These are phyloP conservation scores for Porphyrio hochstetteri DNA, from an alignment of 2,113 vertebrate species.

Conservation along the genomic window DNA sequence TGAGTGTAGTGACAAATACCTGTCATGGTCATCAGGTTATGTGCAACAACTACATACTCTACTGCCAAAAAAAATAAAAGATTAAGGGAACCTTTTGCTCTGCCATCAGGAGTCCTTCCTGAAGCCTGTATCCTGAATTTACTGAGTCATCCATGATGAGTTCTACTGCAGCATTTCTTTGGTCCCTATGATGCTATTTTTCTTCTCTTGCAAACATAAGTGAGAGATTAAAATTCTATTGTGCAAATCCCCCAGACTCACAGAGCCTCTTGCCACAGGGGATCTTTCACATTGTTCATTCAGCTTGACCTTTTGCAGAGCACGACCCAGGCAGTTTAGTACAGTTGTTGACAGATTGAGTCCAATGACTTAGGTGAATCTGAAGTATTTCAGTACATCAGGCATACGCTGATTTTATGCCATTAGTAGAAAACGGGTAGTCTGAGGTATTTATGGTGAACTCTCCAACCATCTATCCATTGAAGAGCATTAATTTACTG, in stretches of 20 bases:
- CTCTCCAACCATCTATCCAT: background rate
- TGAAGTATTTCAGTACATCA: background rate
- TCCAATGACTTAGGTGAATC: background rate
- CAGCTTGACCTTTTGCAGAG: background rate
- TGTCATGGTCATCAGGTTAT: background rate
- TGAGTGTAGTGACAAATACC: background rate
- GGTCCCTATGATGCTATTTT: background rate
- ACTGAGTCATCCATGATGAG: background rate
- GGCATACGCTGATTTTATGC: background rate
- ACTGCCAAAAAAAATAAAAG: background rate
- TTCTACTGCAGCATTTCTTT: background rate
- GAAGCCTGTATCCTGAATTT: background rate
- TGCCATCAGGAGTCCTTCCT: background rate
- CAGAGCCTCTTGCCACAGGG: background rate
- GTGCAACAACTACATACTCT: background rate
- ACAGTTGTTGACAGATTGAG: background rate
- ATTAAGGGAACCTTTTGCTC: background rate
- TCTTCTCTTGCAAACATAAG: background rate
- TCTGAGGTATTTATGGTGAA: slow-evolving; percentile 41
- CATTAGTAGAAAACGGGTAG: background rate
- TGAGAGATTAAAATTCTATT: background rate
- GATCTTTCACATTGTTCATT: background rate
- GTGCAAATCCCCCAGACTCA: background rate
- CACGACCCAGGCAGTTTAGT: background rate
- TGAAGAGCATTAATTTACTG: slow-evolving; percentile 41